Evolutionary conservation across 2,113 vertebrate genomes (phyloP), one percentile per base, ranked within the genome.

Genomic region (Oryzias curvinotus): DNA sequence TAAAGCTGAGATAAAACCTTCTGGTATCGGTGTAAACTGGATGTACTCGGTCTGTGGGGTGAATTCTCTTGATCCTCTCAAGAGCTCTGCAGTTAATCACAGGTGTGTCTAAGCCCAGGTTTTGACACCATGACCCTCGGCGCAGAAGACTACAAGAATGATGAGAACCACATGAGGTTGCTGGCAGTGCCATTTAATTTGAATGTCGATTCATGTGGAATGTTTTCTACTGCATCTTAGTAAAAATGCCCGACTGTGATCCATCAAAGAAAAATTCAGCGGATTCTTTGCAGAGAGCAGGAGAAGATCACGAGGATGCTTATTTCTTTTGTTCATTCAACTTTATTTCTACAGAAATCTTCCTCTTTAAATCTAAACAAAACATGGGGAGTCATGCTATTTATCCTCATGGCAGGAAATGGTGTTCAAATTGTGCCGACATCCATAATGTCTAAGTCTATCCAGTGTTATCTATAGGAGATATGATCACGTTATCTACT

Each of bases 331-430:
- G 21, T 23, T 23, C 2, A 23, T 2, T 23, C 21, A 2, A 23
- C 21, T 23, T 23, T 3, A 23, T 23, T 3, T 49, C 7, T 49
- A 25, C 48, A 44, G 28, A 57, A 59, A 53, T n/a, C 26, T 56
- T 26, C 43, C 44, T 50, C 44, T 15, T 48, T 42, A 60, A 4
- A 66, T 62, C 60, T 19, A 30, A 52, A 42, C 13, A 7, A 62
- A 63, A 62, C 58, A 75, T 71, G 64, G 16, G 3, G 51, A 18
- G 25, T 41, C 3, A 36, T 59, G 62, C 59, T 54, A 81, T 87
- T 86, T 68, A 75, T 85, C 83, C 80, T 78, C 53, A 69, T 82
- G 71, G 73, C 70, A 80, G 70, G 80, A 88, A 81, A 69, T 78
- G 57, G 69, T 73, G 53, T 75, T 80, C 65, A 75, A 71, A 75